Evolutionary conservation across 2,797 vertebrate species (phyloP).

Genomic region (Lates japonicus): DNA sequence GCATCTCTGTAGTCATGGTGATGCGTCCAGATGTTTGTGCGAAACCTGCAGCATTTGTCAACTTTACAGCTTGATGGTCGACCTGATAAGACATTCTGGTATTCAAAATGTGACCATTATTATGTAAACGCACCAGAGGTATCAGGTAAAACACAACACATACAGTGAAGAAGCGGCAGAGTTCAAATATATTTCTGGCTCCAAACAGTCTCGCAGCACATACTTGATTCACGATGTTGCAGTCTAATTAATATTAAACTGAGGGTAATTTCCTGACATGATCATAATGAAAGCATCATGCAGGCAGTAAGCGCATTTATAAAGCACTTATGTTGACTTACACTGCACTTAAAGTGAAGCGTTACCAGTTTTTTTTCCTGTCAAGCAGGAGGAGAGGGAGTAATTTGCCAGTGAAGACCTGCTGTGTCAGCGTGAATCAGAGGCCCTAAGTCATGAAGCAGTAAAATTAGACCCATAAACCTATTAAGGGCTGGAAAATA

Average conservation of each 20-base stretch:
- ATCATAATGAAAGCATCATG: conserved; percentile 40
- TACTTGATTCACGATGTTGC: conserved; percentile 8
- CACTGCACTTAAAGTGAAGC: conserved; percentile 43
- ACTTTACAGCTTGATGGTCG: conserved; percentile 2
- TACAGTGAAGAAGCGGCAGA: neutral
- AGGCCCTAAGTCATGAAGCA: conserved; percentile 15
- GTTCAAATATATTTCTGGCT: conserved; percentile 2
- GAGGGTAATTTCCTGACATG: conserved; percentile 17
- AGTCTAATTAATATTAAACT: neutral
- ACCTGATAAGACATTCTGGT: neutral
- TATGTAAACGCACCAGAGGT: neutral
- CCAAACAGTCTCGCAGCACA: neutral
- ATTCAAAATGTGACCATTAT: neutral
- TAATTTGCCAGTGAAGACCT: conserved; percentile 26
- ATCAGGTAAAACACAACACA: neutral
- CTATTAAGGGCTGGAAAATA: conserved; percentile 52
- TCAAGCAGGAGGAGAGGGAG: conserved; percentile 19
- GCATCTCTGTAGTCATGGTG: conserved; percentile 8
- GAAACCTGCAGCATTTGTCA: conserved; percentile 9
- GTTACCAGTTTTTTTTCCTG: conserved; percentile 10
- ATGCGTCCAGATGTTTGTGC: conserved; percentile 36
- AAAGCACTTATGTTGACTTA: conserved; percentile 43
- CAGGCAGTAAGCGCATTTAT: conserved; percentile 1
- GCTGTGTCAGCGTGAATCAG: conserved; percentile 54
- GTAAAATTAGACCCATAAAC: conserved; percentile 54